Conservation (phyloP, 2,113 vertebrate genomes). For the Bubo bubo region DNA sequence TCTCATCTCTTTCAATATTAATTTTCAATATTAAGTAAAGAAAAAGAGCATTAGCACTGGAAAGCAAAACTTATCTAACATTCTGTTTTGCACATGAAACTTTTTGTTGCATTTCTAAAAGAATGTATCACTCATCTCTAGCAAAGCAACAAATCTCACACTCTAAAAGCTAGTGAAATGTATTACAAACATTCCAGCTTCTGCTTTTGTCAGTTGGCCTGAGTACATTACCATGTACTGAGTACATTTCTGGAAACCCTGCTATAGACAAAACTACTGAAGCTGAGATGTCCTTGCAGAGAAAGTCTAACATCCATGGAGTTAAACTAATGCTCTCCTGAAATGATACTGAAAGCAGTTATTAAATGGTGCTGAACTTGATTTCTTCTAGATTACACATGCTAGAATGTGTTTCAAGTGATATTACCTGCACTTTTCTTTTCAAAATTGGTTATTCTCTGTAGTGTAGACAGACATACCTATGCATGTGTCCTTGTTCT, state of each 20-base stretch:
- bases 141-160: not conserved
- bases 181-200: not conserved
- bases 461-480: not conserved
- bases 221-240: not conserved
- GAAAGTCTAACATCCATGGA: not conserved
- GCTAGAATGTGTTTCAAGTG: not conserved
- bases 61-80: not conserved
- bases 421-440: not conserved
- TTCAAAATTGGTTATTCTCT: not conserved
- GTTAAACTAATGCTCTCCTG: not conserved
- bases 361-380: not conserved
- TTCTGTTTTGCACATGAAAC: not conserved
- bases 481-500: not conserved
- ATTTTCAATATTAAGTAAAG: not conserved
- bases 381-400: not conserved
- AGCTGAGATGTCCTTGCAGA: not conserved
- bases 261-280: not conserved
- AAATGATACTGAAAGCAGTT: not conserved
- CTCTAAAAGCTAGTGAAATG: not conserved
- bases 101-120: not conserved
- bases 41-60: not conserved
- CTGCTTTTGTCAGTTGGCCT: not conserved
- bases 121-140: not conserved
- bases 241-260: not conserved
- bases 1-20: not conserved